Percentiles rank a stretch among this genome's conserved stretches.
Evolutionary conservation across 2,797 vertebrate genomes (phyloP).

Genomic region (Cyclura pinguis): DNA sequence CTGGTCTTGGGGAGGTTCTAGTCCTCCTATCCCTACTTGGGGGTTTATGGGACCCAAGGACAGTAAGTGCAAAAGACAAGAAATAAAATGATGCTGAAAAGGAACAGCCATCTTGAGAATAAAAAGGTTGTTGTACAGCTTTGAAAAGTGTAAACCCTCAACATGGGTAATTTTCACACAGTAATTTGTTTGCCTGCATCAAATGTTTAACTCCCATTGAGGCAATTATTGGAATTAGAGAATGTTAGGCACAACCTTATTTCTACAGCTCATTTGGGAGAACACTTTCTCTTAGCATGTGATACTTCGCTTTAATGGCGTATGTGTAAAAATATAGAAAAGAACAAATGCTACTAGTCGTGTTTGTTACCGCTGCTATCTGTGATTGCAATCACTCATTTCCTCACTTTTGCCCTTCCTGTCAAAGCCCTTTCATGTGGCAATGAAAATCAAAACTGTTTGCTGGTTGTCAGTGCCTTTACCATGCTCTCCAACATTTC

Average conservation of each 20-base stretch:
- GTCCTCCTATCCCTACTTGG: no score
- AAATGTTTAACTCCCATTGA: not conserved
- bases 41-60: no score
- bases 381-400: conserved; percentile 61
- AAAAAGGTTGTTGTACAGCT: not conserved
- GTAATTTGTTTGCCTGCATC: not conserved
- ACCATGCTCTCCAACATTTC: no score
- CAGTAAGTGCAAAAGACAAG: not conserved
- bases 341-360: conserved; percentile 59
- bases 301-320: conserved; percentile 46
- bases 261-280: not conserved
- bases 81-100: not conserved
- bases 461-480: conserved; percentile 6
- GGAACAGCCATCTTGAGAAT: not conserved
- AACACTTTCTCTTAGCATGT: not conserved
- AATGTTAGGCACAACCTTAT: not conserved
- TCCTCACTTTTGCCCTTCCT: not conserved
- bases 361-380: conserved; percentile 64
- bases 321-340: conserved; percentile 61
- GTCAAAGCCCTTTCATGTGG: not conserved
- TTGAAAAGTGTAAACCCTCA: not conserved
- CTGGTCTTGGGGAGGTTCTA: no score
- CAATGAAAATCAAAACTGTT: conserved; percentile 27
- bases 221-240: not conserved
- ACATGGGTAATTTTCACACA: not conserved